A percentile compares a stretch with the other conserved stretches of the same genome.
Conservation (phyloP, 2,888 invertebrate genomes). For the Tipula unca region DNA sequence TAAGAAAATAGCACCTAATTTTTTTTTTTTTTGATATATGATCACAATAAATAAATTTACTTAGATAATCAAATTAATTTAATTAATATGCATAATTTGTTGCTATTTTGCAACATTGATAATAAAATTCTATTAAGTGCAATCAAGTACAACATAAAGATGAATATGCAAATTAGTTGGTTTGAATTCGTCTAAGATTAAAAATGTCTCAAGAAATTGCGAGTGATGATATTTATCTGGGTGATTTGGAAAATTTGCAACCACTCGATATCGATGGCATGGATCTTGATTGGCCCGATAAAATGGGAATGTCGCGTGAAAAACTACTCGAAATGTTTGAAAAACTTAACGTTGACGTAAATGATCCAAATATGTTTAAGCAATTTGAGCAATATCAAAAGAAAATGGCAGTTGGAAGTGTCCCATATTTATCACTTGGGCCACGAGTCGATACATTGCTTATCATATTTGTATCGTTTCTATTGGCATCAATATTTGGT, state of each 20-base stretch:
- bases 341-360: background rate
- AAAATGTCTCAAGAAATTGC: background rate
- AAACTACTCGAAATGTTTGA: background rate
- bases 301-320: background rate
- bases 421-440: background rate
- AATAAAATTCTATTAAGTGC: background rate
- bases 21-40: background rate
- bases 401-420: background rate
- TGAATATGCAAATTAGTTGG: background rate
- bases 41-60: background rate
- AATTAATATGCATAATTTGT: background rate
- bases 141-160: background rate
- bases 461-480: background rate
- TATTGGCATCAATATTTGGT: background rate
- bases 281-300: background rate
- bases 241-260: background rate
- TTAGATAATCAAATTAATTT: background rate
- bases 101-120: background rate
- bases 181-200: background rate
- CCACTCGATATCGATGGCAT: background rate
- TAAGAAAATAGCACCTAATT: too few relatives aligned
- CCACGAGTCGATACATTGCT: background rate
- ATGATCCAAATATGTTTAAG: background rate
- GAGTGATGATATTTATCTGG: background rate
- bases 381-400: background rate